A percentile compares a stretch with the other conserved stretches of the same genome.
Conservation (phyloP, 2,797 vertebrate species). For the Danio tinwini region DNA sequence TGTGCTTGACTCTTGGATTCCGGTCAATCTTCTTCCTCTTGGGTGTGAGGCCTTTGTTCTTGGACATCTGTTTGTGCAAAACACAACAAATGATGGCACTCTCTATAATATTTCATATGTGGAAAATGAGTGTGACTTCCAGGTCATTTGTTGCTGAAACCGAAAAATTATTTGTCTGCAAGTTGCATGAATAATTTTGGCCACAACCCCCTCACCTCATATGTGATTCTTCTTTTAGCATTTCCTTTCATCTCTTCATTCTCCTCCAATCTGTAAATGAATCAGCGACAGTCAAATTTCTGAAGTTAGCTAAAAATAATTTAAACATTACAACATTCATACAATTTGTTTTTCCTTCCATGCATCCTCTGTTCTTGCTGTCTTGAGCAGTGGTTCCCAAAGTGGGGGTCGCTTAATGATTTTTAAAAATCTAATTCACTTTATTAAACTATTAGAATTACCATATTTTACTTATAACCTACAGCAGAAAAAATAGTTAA, state of each 20-base stretch:
- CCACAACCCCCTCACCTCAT: slow-evolving; percentile 76
- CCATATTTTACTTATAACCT: too few relatives aligned
- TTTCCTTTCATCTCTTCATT: slow-evolving; percentile 70
- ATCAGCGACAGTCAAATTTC: slow-evolving; percentile 27
- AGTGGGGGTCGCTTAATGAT: too few relatives aligned
- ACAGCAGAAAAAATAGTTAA: too few relatives aligned
- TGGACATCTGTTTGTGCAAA: slow-evolving; percentile 84
- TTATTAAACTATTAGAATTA: too few relatives aligned
- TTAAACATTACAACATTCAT: too few relatives aligned
- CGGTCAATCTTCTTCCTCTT: slow-evolving; percentile 95
- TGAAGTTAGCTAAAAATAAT: neutral
- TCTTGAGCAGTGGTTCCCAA: too few relatives aligned
- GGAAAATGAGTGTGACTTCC: neutral
- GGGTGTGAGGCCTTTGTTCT: slow-evolving; percentile 95
- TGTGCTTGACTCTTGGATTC: slow-evolving; percentile 95
- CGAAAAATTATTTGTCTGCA: neutral
- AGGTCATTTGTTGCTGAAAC: neutral
- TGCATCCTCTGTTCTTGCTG: too few relatives aligned
- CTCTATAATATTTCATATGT: too few relatives aligned
- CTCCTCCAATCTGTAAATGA: slow-evolving; percentile 62
- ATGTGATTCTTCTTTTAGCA: slow-evolving; percentile 92
- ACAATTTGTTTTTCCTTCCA: too few relatives aligned
- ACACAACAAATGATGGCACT: neutral
- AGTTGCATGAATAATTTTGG: neutral
- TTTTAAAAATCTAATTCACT: too few relatives aligned